Evolutionary conservation across 1,140 invertebrate genomes (phyloP).

Genomic region (Pseudachorutes palmiensis): DNA sequence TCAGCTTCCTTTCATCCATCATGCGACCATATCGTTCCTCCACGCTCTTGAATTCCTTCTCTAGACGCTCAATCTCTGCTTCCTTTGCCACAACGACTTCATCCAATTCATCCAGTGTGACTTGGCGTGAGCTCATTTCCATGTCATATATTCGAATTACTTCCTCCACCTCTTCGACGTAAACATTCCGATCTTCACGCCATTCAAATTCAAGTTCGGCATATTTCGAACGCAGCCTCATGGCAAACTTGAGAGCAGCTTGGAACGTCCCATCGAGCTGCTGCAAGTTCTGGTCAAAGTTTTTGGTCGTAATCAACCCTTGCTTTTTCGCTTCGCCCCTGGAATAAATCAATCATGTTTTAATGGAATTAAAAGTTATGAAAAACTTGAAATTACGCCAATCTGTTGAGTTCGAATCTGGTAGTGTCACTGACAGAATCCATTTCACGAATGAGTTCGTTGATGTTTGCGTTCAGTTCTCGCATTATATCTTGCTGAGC

Average conservation of each 20-base stretch:
- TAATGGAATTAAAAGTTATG: neutral
- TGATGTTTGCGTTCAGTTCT: slow-evolving; percentile 16
- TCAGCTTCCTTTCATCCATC: slow-evolving; percentile 2
- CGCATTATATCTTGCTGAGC: slow-evolving; percentile 1
- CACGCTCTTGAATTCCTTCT: neutral
- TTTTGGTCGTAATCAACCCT: slow-evolving; percentile 1
- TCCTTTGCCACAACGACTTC: neutral
- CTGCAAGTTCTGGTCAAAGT: slow-evolving; percentile 12
- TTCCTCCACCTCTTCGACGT: neutral
- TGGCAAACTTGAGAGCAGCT: slow-evolving; percentile 8
- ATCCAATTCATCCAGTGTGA: neutral
- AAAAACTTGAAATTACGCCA: slow-evolving; percentile 10
- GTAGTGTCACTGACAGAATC: slow-evolving; percentile 5
- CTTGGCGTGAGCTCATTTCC: slow-evolving; percentile 15
- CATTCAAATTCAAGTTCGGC: slow-evolving; percentile 1
- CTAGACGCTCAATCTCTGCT: neutral
- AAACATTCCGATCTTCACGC: neutral
- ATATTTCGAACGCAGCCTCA: slow-evolving; percentile 1
- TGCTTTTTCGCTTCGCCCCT: neutral
- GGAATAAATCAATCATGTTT: neutral
- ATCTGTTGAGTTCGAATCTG: slow-evolving; percentile 14
- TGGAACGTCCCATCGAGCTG: slow-evolving; percentile 7
- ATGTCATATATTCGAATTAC: slow-evolving; percentile 14
- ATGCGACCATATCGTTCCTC: slow-evolving; percentile 4
- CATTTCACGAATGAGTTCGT: slow-evolving; percentile 16